Conservation (phyloP, 2,888 invertebrate species). For the Heliconius cydno region DNA sequence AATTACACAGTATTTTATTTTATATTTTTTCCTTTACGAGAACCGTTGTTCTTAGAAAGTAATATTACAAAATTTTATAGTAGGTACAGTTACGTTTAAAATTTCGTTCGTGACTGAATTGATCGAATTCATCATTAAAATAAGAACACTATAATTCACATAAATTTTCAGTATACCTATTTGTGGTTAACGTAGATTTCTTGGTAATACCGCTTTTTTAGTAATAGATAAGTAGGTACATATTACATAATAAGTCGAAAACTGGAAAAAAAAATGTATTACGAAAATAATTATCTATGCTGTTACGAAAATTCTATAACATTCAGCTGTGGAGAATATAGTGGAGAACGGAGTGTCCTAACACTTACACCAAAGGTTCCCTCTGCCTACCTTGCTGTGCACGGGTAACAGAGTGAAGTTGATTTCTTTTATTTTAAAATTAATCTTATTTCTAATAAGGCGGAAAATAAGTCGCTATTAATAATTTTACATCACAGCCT, state of each 20-base stretch:
- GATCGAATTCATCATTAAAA: constrained; percentile 56
- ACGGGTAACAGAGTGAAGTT: too few relatives aligned
- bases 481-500: background rate
- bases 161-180: constrained; percentile 47
- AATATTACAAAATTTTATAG: too few relatives aligned
- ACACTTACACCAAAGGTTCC: too few relatives aligned
- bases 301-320: too few relatives aligned
- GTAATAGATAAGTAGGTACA: background rate
- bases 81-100: constrained; percentile 37
- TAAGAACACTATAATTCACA: constrained; percentile 50
- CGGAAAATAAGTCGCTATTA: background rate
- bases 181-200: constrained; percentile 56
- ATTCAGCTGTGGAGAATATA: too few relatives aligned
- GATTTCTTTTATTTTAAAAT: too few relatives aligned
- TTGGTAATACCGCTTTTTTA: constrained; percentile 46
- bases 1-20: background rate
- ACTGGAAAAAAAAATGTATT: too few relatives aligned
- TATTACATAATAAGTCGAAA: background rate
- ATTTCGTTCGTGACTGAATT: constrained; percentile 58
- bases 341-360: too few relatives aligned
- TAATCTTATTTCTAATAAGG: background rate
- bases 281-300: too few relatives aligned
- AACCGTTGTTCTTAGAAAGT: constrained; percentile 12
- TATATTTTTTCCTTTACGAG: background rate
- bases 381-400: too few relatives aligned